Conservation (phyloP, 37 sponge, comb jelly and placozoan genomes). For the Theonella swinhoei region DNA sequence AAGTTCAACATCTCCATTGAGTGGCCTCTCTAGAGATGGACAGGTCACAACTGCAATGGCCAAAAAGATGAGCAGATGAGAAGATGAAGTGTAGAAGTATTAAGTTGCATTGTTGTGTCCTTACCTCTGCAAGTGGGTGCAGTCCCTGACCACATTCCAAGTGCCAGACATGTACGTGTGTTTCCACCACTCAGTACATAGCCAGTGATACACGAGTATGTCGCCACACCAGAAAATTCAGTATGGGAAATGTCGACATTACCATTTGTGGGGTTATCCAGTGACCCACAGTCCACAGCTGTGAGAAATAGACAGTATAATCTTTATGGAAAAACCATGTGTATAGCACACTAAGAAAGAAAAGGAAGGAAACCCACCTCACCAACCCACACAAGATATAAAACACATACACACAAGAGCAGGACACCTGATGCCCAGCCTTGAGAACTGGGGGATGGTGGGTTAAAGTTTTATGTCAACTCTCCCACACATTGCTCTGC, state of each 20-base stretch:
- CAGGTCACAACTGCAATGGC: neutral
- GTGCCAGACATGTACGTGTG: conserved; percentile 24
- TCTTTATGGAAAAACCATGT: neutral
- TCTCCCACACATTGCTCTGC: too few species aligned
- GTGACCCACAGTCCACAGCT: conserved; percentile 3
- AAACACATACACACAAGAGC: too few species aligned
- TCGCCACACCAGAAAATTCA: neutral
- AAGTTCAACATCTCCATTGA: neutral
- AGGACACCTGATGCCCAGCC: too few species aligned
- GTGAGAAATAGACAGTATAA: neutral
- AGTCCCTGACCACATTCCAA: conserved; percentile 27
- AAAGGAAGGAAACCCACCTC: too few species aligned
- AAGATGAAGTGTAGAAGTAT: too few species aligned
- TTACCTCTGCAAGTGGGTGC: neutral
- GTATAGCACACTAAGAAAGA: too few species aligned
- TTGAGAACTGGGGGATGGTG: too few species aligned
- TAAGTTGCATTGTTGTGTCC: neutral
- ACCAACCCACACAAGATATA: too few species aligned
- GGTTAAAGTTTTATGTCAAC: too few species aligned
- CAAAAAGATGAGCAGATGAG: neutral
- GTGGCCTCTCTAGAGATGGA: neutral
- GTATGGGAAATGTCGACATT: neutral
- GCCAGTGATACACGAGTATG: neutral
- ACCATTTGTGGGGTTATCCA: neutral
- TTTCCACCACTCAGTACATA: neutral